Base-by-base conservation (phyloP, 2,888 invertebrate genomes). In the Callimorpha dominula region DNA sequence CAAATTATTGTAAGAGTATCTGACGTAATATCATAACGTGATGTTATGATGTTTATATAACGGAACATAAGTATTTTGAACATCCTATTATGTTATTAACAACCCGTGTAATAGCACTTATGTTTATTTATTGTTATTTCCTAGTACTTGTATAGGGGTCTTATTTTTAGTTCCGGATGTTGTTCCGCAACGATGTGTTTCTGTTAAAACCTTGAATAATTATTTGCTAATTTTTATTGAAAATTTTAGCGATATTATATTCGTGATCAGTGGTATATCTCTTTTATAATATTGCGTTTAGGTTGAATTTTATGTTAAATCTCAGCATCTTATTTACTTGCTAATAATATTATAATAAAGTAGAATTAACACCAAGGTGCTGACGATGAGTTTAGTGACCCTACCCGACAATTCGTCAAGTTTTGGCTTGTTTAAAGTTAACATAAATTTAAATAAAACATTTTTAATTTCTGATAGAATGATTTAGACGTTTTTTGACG, bases 41-140 rank as follows among this genome's bases (percentile, higher is more conserved):
- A 20, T 46, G n/a, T 66, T 40, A 70, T 52, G 57, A 65, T 71
- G 42, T 62, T 67, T 67, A 71, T 71, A 40, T 71, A 71, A 71
- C 43, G 43, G 42, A 62, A 20, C 11, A 70, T 65, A 46, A 57
- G 50, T 46, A 49, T 57, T 65, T 65, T 57, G 57, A 52, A 49
- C 40, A 49, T 65, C 42, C n/a, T 49, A 20, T 62, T 62, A 17
- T 12, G 42, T 17, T 43, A 14, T 70, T 70, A 70, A 54, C 15
- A 43, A 20, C 11, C 20, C 43, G 9, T 57, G 54, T 60, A 65
- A 71, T 71, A 46, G n/a, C 65, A 43, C 20, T 64, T 64, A 54
- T 46, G 31, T 68, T 60, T 49, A 68, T 68, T 68, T 46, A 17
- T 31, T 46, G 20, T 46, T 54, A n/a, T 40, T 43, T 68, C 9